A percentile compares a stretch with the other conserved stretches of the same genome.
Evolutionary conservation across 2,797 vertebrate species (phyloP).

Genomic region (Accipiter superciliosus): DNA sequence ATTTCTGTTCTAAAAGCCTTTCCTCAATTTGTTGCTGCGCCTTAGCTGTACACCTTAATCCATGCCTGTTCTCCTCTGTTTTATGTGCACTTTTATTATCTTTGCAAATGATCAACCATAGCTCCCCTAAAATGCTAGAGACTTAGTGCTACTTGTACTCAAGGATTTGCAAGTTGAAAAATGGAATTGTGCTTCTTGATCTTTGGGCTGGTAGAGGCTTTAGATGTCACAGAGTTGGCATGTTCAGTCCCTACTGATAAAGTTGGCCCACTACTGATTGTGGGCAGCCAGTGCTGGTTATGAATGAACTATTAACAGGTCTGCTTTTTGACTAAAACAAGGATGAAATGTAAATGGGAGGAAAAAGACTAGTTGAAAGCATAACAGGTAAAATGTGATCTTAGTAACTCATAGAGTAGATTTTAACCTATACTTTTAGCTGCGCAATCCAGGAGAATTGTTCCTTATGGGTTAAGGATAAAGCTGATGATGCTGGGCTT

Average conservation of each 20-base stretch:
- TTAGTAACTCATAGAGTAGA: background rate
- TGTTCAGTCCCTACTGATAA: background rate
- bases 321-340: background rate
- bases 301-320: background rate
- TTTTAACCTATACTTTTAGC: background rate
- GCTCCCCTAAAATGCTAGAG: background rate
- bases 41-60: background rate
- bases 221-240: background rate
- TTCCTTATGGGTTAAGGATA: background rate
- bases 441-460: background rate
- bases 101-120: background rate
- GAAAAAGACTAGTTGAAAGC: background rate
- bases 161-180: background rate
- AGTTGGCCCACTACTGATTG: background rate
- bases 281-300: background rate
- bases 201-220: background rate
- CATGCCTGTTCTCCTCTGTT: background rate
- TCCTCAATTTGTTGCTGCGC: background rate
- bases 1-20: background rate
- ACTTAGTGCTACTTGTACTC: background rate
- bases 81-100: background rate
- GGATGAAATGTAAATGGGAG: background rate
- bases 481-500: background rate
- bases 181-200: background rate
- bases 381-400: background rate